phyloP scores from a whole-genome alignment of 2,888 invertebrate species.

The Periphyllus acericola region DNA sequence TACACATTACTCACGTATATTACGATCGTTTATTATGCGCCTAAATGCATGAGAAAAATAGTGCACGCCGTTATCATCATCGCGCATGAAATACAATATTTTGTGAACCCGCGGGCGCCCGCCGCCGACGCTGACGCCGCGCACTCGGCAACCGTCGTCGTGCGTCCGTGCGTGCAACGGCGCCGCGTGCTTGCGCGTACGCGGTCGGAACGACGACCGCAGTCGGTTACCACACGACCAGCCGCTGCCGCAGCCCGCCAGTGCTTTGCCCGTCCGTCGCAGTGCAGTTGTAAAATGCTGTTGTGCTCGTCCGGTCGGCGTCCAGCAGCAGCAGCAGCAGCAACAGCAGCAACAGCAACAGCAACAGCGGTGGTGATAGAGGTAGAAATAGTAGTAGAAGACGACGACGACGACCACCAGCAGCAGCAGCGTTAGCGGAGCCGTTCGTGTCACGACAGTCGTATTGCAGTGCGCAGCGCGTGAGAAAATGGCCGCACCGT shows the following conservation, averaged over 20 bases:
- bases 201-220: not conserved
- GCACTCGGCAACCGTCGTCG: not conserved
- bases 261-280: conserved; percentile 17
- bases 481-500: conserved; percentile 44
- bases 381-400: not conserved
- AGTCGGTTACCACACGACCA: not conserved
- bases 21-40: not conserved
- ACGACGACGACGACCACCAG: not conserved
- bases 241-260: not conserved
- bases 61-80: not conserved
- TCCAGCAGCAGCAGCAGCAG: not conserved
- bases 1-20: not conserved
- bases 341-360: not conserved
- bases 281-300: conserved; percentile 59
- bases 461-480: not conserved
- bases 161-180: not conserved
- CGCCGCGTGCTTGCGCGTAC: conserved; percentile 1
- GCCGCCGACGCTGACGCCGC: not conserved
- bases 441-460: not conserved
- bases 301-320: conserved; percentile 45
- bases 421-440: not conserved
- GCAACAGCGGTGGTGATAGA: too few relatives aligned
- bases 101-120: not conserved
- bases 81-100: not conserved
- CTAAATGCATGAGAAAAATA: not conserved